A percentile compares a stretch with the other conserved stretches of the same genome.
phyloP scores from a whole-genome alignment of 2,797 vertebrate genomes.

The Characodon lateralis region DNA sequence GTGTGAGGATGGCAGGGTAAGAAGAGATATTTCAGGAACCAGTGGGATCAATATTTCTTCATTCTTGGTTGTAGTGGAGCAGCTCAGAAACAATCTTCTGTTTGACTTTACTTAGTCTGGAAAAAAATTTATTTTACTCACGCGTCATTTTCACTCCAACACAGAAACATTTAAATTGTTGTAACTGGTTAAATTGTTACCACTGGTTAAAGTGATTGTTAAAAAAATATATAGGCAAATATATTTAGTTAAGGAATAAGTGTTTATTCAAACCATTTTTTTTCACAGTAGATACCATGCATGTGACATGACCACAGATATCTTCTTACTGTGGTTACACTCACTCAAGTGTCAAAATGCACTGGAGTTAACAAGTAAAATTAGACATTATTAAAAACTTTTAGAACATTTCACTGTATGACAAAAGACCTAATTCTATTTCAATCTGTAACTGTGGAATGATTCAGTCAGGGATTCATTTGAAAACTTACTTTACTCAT shows the following conservation, averaged over 20 bases:
- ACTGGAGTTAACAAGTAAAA: neutral
- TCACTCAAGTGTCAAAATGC: neutral
- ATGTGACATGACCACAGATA: neutral
- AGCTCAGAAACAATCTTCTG: slow-evolving; percentile 64
- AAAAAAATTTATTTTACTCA: slow-evolving; percentile 37
- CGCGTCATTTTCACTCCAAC: slow-evolving; percentile 29
- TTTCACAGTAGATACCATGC: neutral
- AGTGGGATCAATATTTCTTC: slow-evolving; percentile 68
- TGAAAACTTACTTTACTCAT: too few species aligned
- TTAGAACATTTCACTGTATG: neutral
- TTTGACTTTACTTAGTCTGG: slow-evolving; percentile 44
- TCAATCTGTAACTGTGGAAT: neutral
- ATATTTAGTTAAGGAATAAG: neutral
- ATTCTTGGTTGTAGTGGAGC: slow-evolving; percentile 63
- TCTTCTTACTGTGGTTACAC: neutral
- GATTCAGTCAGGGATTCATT: neutral
- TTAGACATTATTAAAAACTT: neutral
- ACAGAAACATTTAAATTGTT: slow-evolving; percentile 19
- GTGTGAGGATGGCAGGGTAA: slow-evolving; percentile 32
- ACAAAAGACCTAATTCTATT: neutral
- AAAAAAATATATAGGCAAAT: neutral
- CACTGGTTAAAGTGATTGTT: slow-evolving; percentile 28
- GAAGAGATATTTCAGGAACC: slow-evolving; percentile 49
- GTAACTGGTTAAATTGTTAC: slow-evolving; percentile 1
- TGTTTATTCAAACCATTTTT: neutral